These are phyloP conservation scores for Burhinus bistriatus DNA, from an alignment of 2,113 vertebrate genomes.

Conservation along the genomic window DNA sequence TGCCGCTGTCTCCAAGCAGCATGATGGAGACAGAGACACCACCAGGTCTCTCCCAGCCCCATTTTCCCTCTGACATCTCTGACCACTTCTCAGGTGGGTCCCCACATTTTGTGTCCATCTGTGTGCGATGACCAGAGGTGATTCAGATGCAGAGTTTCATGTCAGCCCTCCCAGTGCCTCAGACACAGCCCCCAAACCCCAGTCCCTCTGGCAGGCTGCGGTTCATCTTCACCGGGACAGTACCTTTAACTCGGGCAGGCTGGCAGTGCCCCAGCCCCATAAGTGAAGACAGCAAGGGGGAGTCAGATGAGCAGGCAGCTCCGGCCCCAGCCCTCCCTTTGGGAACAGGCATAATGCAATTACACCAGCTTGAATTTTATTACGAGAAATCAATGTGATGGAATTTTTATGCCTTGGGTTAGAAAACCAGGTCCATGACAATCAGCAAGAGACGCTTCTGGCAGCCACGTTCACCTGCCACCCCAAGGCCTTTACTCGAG, in stretches of 20 bases:
- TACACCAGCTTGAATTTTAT: neutral
- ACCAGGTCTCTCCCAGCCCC: neutral
- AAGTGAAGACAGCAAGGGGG: rapidly evolving
- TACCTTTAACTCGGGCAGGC: neutral
- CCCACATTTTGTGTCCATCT: neutral
- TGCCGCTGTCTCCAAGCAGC: neutral
- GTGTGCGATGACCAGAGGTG: neutral
- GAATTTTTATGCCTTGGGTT: constrained; percentile 2
- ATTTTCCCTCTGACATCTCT: neutral
- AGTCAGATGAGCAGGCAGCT: neutral
- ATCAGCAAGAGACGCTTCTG: neutral
- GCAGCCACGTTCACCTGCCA: neutral
- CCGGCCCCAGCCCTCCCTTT: neutral
- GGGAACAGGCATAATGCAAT: neutral
- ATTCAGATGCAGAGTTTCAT: rapidly evolving
- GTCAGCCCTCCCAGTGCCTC: neutral
- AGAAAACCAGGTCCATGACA: neutral
- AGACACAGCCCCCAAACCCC: neutral
- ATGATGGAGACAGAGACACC: neutral
- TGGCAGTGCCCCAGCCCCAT: rapidly evolving
- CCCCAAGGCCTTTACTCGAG: neutral
- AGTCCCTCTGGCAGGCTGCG: neutral
- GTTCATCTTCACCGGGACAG: neutral
- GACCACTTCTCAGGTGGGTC: neutral
- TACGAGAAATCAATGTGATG: neutral